Evolutionary conservation across 2,888 invertebrate species (phyloP).

Genomic region (Dyspetes luteomarginatus): DNA sequence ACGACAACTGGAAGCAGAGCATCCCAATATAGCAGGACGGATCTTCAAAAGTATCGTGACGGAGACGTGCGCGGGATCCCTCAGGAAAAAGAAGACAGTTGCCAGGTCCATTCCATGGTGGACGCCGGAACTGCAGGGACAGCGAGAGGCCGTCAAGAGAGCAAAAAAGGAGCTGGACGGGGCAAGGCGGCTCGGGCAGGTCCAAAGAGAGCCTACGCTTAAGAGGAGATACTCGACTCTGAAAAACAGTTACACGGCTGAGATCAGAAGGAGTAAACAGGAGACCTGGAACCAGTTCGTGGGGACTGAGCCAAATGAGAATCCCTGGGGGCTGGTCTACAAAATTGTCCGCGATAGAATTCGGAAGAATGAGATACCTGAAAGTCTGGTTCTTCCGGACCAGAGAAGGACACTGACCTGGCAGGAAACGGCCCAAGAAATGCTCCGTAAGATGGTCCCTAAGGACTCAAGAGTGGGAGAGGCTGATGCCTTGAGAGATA

Average conservation of each 20-base stretch:
- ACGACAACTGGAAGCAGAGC: neutral
- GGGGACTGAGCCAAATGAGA: neutral
- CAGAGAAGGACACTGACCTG: constrained; percentile 33
- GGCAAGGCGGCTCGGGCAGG: neutral
- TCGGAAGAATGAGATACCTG: neutral
- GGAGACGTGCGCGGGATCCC: neutral
- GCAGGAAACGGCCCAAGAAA: constrained; percentile 34
- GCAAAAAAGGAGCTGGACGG: neutral
- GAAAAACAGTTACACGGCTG: neutral
- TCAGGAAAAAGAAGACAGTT: neutral
- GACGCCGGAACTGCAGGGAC: neutral
- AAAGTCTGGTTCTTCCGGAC: neutral
- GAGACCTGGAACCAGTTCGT: constrained; percentile 35
- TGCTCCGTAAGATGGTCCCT: constrained; percentile 47
- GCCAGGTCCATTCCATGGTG: constrained; percentile 14
- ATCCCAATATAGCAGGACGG: neutral
- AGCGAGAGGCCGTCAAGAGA: neutral
- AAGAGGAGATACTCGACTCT: neutral
- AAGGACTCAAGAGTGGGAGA: constrained; percentile 41
- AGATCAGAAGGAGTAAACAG: constrained; percentile 8
- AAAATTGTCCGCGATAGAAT: constrained; percentile 24
- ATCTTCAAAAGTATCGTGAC: neutral
- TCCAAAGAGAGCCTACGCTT: neutral
- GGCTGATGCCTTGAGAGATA: neutral
- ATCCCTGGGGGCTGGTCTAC: constrained; percentile 32